Percentiles rank a stretch among this genome's conserved stretches.
phyloP scores from a whole-genome alignment of 92 coral and sea anemone genomes.

The Plumapathes pennacea region DNA sequence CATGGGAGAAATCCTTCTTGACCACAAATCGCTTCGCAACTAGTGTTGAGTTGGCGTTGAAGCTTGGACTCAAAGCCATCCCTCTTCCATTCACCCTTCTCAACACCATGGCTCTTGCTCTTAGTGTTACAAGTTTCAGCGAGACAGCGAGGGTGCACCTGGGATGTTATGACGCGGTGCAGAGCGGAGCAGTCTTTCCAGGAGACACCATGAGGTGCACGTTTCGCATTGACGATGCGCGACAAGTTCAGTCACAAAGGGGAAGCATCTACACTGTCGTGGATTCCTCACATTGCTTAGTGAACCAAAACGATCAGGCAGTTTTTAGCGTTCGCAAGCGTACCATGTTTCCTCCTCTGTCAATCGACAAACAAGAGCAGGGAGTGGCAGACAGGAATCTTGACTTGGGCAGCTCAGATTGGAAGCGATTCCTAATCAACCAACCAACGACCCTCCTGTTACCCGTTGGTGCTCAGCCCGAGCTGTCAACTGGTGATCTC shows the following conservation, averaged over 20 bases:
- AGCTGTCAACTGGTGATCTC: constrained; percentile 10
- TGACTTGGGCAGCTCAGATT: not conserved
- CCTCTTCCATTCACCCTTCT: constrained; percentile 18
- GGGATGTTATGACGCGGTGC: constrained; percentile 27
- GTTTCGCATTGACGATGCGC: constrained; percentile 16
- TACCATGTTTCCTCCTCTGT: constrained; percentile 23
- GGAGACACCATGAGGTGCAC: constrained; percentile 15
- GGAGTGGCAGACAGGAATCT: too few species aligned
- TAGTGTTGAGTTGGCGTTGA: constrained; percentile 14
- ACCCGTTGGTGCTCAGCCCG: constrained; percentile 1
- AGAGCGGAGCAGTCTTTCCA: constrained; percentile 10
- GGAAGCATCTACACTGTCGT: constrained; percentile 12
- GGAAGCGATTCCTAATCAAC: constrained; percentile 5
- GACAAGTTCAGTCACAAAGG: not conserved
- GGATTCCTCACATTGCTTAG: constrained; percentile 9
- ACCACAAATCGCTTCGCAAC: constrained; percentile 9
- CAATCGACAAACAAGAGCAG: constrained; percentile 1
- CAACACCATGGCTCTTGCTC: constrained; percentile 12
- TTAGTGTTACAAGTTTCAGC: constrained; percentile 21
- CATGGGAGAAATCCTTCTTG: constrained; percentile 23
- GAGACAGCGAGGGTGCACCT: constrained; percentile 29
- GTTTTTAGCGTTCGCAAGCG: constrained; percentile 19
- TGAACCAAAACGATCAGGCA: constrained; percentile 9
- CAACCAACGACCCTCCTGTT: constrained; percentile 10
- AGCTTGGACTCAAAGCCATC: constrained; percentile 5